These are phyloP conservation scores for Bubalus kerabau DNA, from an alignment of 2,113 vertebrate species.

Conservation along the genomic window DNA sequence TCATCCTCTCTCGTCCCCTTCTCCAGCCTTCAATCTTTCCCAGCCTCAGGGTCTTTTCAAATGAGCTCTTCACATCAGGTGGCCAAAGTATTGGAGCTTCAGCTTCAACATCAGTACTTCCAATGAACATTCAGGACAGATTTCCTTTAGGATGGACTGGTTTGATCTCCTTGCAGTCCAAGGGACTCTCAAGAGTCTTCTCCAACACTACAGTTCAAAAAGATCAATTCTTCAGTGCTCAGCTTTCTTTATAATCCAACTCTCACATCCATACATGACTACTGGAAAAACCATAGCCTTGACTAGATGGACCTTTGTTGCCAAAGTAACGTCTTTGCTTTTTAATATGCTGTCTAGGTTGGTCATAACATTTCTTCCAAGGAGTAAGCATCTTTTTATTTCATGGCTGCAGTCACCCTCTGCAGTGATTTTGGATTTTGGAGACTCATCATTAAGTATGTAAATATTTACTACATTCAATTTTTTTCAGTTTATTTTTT, in stretches of 20 bases:
- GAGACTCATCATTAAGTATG: not conserved
- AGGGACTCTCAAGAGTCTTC: not conserved
- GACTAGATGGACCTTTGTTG: not conserved
- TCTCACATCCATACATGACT: not conserved
- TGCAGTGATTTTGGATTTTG: not conserved
- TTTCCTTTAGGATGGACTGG: not conserved
- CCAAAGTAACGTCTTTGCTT: not conserved
- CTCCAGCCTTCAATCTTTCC: not conserved
- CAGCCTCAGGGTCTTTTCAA: not conserved
- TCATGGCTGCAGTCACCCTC: not conserved
- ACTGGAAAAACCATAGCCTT: not conserved
- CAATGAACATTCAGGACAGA: not conserved
- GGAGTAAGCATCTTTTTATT: rapidly evolving
- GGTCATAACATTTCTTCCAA: not conserved
- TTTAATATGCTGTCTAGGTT: not conserved
- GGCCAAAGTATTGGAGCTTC: not conserved
- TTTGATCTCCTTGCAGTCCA: not conserved
- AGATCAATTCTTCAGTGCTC: not conserved
- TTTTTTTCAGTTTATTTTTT: not conserved
- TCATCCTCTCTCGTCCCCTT: not conserved
- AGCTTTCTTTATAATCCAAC: not conserved
- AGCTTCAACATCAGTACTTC: not conserved
- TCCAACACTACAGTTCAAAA: not conserved
- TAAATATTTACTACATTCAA: not conserved
- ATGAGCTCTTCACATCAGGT: not conserved